phyloP scores from a whole-genome alignment of 2,113 vertebrate genomes.

The Fregata magnificens region DNA sequence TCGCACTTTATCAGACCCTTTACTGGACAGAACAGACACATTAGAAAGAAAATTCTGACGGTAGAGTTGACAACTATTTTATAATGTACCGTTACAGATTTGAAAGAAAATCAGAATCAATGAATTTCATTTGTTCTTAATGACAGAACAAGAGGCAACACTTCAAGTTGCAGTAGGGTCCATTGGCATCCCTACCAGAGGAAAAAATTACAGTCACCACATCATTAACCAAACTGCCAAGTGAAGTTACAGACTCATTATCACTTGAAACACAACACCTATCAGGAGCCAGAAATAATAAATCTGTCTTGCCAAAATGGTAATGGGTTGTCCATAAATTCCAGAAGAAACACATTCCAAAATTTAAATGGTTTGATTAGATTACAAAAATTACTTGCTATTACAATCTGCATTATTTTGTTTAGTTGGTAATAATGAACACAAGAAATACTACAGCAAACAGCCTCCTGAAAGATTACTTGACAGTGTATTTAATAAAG shows the following conservation, averaged over 20 bases:
- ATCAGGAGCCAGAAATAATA: slow-evolving; percentile 33
- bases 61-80: background rate
- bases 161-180: background rate
- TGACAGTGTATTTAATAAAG: background rate
- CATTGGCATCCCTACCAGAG: background rate
- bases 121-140: slow-evolving; percentile 41
- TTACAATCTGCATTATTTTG: background rate
- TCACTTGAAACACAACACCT: slow-evolving; percentile 38
- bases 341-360: background rate
- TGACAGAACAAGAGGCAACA: slow-evolving; percentile 20
- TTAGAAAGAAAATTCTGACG: background rate
- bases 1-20: background rate
- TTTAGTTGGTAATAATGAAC: background rate
- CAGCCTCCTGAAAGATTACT: background rate
- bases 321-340: background rate
- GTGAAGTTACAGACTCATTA: slow-evolving; percentile 44
- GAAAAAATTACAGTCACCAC: slow-evolving; percentile 8
- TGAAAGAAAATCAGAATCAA: slow-evolving; percentile 15
- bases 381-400: slow-evolving; percentile 4
- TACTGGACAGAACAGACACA: background rate
- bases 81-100: background rate
- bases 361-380: background rate
- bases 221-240: slow-evolving; percentile 55
- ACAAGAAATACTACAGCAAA: background rate
- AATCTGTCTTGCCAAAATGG: background rate